Evolutionary conservation across 1,140 invertebrate species (phyloP).

Genomic region (Scaptomyza graminum): DNA sequence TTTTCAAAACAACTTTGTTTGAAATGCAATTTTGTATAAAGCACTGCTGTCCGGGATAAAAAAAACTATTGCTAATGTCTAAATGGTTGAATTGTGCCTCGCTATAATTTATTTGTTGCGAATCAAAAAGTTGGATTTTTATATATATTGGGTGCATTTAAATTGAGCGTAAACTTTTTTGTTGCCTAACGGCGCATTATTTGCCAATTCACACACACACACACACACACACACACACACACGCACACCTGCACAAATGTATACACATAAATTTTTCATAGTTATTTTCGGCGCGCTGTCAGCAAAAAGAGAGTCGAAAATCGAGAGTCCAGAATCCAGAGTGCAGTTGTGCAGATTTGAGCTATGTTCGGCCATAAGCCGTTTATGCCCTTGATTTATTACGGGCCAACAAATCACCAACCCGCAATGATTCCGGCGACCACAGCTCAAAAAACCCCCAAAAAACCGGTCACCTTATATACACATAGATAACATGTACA

Average conservation of each 20-base stretch:
- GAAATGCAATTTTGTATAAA: no score
- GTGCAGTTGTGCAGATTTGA: slow-evolving; percentile 42
- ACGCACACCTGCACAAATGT: background rate
- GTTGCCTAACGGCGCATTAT: slow-evolving; percentile 60
- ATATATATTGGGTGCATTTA: slow-evolving; percentile 47
- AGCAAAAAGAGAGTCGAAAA: background rate
- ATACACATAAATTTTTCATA: slow-evolving; percentile 50
- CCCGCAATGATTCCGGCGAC: slow-evolving; percentile 11
- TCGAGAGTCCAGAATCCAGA: background rate
- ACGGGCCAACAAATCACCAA: slow-evolving; percentile 64
- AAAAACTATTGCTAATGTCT: background rate
- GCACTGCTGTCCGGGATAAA: background rate
- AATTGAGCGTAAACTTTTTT: slow-evolving; percentile 59
- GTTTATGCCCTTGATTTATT: slow-evolving; percentile 70
- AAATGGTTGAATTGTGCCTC: background rate
- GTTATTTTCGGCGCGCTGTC: slow-evolving; percentile 37
- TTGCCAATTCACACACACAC: slow-evolving; percentile 24
- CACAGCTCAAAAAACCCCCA: background rate
- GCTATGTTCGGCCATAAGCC: slow-evolving; percentile 59
- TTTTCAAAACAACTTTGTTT: no score
- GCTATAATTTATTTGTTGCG: slow-evolving; percentile 6
- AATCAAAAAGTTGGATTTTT: slow-evolving; percentile 20
- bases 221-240: slow-evolving; percentile 4
- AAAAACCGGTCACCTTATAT: no score
- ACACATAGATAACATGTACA: no score